Evolutionary conservation across 2,113 vertebrate genomes (phyloP), one percentile per base, ranked within the genome.

Genomic region (Hassar affinis): DNA sequence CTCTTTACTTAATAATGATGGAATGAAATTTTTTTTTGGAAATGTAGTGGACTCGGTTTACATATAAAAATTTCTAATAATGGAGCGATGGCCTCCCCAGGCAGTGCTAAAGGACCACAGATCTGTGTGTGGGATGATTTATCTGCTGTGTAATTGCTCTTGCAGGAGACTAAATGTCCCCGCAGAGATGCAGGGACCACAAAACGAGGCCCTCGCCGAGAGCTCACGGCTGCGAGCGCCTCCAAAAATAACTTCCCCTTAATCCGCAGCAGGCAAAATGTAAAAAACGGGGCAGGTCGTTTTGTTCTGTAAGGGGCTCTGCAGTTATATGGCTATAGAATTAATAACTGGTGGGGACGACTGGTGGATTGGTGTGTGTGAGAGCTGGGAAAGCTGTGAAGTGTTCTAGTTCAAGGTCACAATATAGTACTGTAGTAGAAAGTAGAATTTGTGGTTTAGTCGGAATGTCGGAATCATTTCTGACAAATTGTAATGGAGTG

Each of bases 161-260:
- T 81, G 72, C 30, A 79, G 82, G 87, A 85, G 54, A 20, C 42
- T 22, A 33, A 81, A 71, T 62, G 64, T 80, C 83, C 88, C 84
- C 56, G 69, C 6, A 56, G 76, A 80, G 83, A 71, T 22, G 42
- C 9, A 3, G 45, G 64, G 64, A 77, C 78, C 49, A 78, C 82
- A 76, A 33, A 54, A 76, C 22, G 27, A 76, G 74, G 30, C 49
- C 74, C 74, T 54, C 5, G 30, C 10, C 10, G 10, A 76, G 51
- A 76, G 30, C 74, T 54, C 51, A 54, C 30, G 30, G 17, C 18
- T 76, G 51, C 51, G 35, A 66, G 78, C 1, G 12, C 47, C 64
- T 81, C 27, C 72, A 82, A 87, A 85, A 82, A 91, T 85, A 91
- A 72, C 87, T 89, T 86, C 77, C 87, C 90, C 81, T 80, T 86